Evolutionary conservation across 2,797 vertebrate species (phyloP), one percentile per base, ranked within the genome.

Genomic region (Rachycentron canadum): DNA sequence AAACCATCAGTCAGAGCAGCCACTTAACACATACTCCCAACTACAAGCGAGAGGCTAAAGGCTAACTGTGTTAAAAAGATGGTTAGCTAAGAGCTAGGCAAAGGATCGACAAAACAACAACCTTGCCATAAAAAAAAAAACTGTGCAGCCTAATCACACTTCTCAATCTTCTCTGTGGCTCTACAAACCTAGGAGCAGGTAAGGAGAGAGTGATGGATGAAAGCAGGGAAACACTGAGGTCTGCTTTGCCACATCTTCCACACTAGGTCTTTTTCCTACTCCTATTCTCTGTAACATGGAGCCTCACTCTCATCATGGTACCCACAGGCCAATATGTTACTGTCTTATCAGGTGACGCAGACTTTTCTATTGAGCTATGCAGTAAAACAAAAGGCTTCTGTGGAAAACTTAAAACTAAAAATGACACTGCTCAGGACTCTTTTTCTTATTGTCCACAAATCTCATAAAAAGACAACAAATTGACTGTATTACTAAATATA

Each of bases 21-120:
- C 69, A 55, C 76, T 88, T 88, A 79, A 87, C 88, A 86, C 79
- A 57, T 69, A 19, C 81, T 72, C 77, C 61, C 13, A 78, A 63
- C 66, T 28, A 60, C 67, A 78, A 63, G 32, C 73, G 49, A 1
- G 49, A 58, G 75, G 76, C 73, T 70, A 70, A 67, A 72, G 50
- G 67, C 50, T 69, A 73, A 81, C 64, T 65, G 45, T 23, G 1
- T 76, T 81, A 87, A 70, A 74, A n/a, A 58, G 69, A 56, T 50
- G 25, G 64, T 62, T 60, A 73, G 52, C 32, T 13, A 36, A 26
- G 64, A 60, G 59, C 36, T 50, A 41, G 78, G 30, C 6, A 47
- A 61, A 70, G 47, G 34, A 65, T 50, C 19, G 50, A 23, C 47
- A 65, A 17, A 84, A 82, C 45, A 3, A 63, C 5, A 60, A 50